Conservation (phyloP, 2,113 vertebrate species). For the Saiga tatarica region DNA sequence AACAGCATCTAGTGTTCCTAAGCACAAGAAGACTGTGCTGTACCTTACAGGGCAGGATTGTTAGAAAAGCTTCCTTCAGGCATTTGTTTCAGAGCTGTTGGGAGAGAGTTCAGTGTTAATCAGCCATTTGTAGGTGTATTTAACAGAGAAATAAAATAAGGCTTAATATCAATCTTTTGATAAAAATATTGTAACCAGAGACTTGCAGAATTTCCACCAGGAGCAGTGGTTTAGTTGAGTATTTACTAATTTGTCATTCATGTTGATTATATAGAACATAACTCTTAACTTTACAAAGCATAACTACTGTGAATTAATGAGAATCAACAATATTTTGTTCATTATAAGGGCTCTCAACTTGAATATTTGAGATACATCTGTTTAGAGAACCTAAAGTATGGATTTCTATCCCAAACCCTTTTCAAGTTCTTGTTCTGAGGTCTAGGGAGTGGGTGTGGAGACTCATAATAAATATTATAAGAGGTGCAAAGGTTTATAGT, state of each 20-base stretch:
- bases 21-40: rapidly evolving
- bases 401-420: neutral
- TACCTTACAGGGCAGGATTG: neutral
- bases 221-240: neutral
- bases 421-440: neutral
- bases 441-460: neutral
- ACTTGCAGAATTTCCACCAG: neutral
- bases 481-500: neutral
- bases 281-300: neutral
- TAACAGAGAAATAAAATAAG: neutral
- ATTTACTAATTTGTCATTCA: neutral
- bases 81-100: neutral
- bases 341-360: neutral
- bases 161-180: neutral
- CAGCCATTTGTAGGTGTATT: neutral
- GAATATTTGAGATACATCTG: neutral
- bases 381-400: neutral
- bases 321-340: neutral
- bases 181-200: neutral
- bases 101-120: neutral
- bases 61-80: neutral
- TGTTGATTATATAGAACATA: neutral
- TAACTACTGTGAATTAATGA: neutral
- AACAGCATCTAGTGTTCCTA: neutral
- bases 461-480: neutral